A percentile compares a stretch with the other conserved stretches of the same genome.
Evolutionary conservation across 1,140 invertebrate genomes (phyloP).

Genomic region (Bombus polaris): DNA sequence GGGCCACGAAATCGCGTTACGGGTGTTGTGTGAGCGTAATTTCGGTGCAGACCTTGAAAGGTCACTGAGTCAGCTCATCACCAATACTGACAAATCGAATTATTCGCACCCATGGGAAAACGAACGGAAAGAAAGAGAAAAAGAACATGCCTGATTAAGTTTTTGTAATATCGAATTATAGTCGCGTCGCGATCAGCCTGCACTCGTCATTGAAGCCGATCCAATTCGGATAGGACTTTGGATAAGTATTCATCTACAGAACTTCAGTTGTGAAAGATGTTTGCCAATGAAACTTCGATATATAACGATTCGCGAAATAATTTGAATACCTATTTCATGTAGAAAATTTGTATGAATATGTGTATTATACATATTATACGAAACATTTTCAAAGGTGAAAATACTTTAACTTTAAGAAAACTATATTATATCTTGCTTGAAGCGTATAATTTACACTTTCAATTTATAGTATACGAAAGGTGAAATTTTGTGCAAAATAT

Average conservation of each 20-base stretch:
- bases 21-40: neutral
- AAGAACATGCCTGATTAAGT: constrained; percentile 27
- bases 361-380: too few relatives aligned
- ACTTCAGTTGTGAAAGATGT: too few relatives aligned
- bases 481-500: too few relatives aligned
- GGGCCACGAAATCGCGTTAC: constrained; percentile 1
- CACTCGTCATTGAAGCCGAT: neutral
- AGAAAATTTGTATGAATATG: too few relatives aligned
- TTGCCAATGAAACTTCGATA: too few relatives aligned
- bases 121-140: neutral
- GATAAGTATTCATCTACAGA: too few relatives aligned
- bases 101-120: constrained; percentile 4
- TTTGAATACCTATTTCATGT: too few relatives aligned
- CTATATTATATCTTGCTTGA: too few relatives aligned
- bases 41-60: neutral
- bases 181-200: neutral
- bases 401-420: too few relatives aligned
- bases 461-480: too few relatives aligned
- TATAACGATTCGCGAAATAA: neutral
- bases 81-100: constrained; percentile 20
- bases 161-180: constrained; percentile 45
- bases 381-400: too few relatives aligned
- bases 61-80: neutral
- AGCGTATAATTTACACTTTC: too few relatives aligned
- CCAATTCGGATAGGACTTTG: neutral